These are phyloP conservation scores for Lota lota DNA, from an alignment of 2,113 vertebrate species.

Conservation along the genomic window DNA sequence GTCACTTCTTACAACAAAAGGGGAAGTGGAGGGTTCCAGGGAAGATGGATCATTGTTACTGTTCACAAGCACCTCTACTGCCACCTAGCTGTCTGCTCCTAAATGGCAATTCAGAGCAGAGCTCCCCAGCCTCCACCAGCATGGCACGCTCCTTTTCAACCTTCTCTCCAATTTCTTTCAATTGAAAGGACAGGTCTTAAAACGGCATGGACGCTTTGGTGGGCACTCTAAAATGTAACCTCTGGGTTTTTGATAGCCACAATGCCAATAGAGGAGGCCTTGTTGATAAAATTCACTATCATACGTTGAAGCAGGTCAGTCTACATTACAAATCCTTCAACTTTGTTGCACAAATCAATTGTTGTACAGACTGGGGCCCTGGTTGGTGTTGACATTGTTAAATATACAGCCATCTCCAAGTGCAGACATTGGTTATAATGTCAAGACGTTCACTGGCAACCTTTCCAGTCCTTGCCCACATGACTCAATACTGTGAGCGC, in stretches of 20 bases:
- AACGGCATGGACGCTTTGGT: not conserved
- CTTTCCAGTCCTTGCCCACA: too few relatives aligned
- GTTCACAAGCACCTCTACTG: slow-evolving; percentile 24
- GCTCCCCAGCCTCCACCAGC: slow-evolving; percentile 28
- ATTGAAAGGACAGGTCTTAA: slow-evolving; percentile 21
- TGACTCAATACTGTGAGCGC: too few relatives aligned
- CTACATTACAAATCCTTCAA: too few relatives aligned
- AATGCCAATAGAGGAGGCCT: slow-evolving; percentile 14
- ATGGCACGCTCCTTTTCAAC: slow-evolving; percentile 8
- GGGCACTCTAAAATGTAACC: slow-evolving; percentile 22
- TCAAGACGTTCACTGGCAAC: too few relatives aligned
- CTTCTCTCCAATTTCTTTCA: not conserved
- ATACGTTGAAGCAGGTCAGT: too few relatives aligned
- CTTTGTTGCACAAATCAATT: too few relatives aligned
- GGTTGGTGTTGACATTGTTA: too few relatives aligned
- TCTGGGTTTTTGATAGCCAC: slow-evolving; percentile 28
- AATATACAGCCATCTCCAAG: too few relatives aligned
- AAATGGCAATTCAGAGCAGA: slow-evolving; percentile 52
- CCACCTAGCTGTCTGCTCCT: slow-evolving; percentile 34
- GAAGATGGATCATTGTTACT: slow-evolving; percentile 52
- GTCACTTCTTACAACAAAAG: slow-evolving; percentile 74
- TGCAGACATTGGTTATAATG: too few relatives aligned
- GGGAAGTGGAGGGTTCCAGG: slow-evolving; percentile 41
- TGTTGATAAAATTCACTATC: too few relatives aligned
- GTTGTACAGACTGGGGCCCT: too few relatives aligned